These are phyloP conservation scores for Lasioglossum oenotherae DNA, from an alignment of 2,888 invertebrate genomes.

Conservation along the genomic window DNA sequence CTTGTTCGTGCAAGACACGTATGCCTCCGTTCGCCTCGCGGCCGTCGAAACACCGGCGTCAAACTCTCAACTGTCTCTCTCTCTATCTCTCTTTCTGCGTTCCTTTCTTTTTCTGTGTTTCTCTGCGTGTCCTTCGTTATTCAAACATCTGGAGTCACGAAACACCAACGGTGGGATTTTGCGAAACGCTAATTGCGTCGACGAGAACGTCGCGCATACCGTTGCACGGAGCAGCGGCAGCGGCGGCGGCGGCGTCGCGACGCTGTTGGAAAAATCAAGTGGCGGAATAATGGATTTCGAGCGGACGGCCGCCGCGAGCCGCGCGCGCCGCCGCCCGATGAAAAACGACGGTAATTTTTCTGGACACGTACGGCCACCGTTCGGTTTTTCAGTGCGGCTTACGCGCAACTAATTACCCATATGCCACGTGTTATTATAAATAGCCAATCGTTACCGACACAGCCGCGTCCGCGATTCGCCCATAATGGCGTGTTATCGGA, in stretches of 20 bases:
- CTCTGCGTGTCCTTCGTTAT: neutral
- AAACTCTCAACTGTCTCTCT: slow-evolving; percentile 21
- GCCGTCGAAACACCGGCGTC: slow-evolving; percentile 35
- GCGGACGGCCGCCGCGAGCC: slow-evolving; percentile 21
- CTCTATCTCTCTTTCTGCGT: neutral
- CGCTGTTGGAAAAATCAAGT: slow-evolving; percentile 38
- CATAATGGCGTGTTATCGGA: slow-evolving; percentile 84
- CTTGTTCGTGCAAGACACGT: slow-evolving; percentile 52
- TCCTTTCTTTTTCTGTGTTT: neutral
- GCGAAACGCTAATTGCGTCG: slow-evolving; percentile 45
- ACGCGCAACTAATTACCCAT: slow-evolving; percentile 83
- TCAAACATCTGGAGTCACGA: slow-evolving; percentile 33
- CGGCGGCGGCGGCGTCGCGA: slow-evolving; percentile 2
- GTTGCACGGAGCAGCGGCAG: neutral
- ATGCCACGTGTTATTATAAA: slow-evolving; percentile 84
- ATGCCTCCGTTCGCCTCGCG: slow-evolving; percentile 30
- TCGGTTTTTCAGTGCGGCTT: slow-evolving; percentile 78
- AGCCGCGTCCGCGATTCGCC: slow-evolving; percentile 81
- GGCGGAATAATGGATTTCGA: slow-evolving; percentile 64
- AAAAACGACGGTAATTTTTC: slow-evolving; percentile 73
- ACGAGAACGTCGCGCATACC: neutral
- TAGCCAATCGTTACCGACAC: slow-evolving; percentile 84
- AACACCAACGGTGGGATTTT: slow-evolving; percentile 26
- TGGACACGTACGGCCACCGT: slow-evolving; percentile 65
- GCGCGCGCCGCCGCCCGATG: slow-evolving; percentile 34